Base-by-base conservation (phyloP, 2,888 invertebrate species). In the Boloria selene region DNA sequence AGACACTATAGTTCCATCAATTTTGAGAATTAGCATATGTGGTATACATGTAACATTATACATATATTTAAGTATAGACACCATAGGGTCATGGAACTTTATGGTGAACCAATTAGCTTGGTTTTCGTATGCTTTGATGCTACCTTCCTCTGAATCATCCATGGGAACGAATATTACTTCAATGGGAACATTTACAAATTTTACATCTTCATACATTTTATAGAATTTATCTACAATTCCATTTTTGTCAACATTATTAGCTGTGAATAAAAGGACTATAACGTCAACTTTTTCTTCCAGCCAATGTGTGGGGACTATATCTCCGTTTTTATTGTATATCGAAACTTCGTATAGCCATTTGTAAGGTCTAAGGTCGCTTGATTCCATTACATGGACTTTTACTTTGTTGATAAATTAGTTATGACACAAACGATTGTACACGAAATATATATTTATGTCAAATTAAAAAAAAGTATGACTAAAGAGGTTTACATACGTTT, bases 21-120 rank as follows among this genome's bases (percentile, higher is more conserved):
- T 61, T 72, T 79, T 82, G 0, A 86, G 61, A 0, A 86, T 85
- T 1, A 83, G 54, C 6, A 92, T 69, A 61, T 84, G 81, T 0
- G 91, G 91, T 4, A 87, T 72, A 52, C 82, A 83, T 0, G 84
- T 81, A 3, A 92, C 75, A 4, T 75, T 77, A 52, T 89, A 87
- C 76, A 85, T 79, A 61, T 79, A 88, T 66, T 73, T 79, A 0
- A 92, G 76, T 1, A 70, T 70, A 0, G 67, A 53, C 75, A 88
- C 77, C 44, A 88, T 71, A 66, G 80, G 77, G 77, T 90, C 88
- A 71, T 78, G 68, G 73, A 77, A 80, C 7, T 74, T 73, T 13
- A 90, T 79, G 53, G 86, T 83, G 61, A 91, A 91, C 91, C 91
- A 92, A 61, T 92, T 91, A 0, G 91, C 91, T 79, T 92, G 91